Evolutionary conservation across 2,888 invertebrate genomes (phyloP), one percentile per base, ranked within the genome.

Genomic region (Proisotoma minuta): DNA sequence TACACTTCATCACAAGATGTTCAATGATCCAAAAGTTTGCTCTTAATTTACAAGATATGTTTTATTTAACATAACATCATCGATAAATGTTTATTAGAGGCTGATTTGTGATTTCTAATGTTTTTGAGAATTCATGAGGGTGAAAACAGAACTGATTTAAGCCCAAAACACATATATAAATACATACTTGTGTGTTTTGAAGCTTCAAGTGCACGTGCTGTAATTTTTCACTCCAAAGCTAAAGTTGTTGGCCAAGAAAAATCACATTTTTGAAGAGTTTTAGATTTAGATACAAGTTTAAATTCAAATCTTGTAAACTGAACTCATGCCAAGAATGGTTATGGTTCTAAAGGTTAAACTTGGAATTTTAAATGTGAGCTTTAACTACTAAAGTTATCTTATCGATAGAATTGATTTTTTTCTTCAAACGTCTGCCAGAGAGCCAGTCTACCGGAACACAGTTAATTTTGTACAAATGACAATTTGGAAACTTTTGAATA

Each of bases 131-230:
- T n/a, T n/a, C n/a, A n/a, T n/a, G n/a, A n/a, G n/a, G n/a, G n/a
- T n/a, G n/a, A n/a, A n/a, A n/a, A n/a, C n/a, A n/a, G n/a, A n/a
- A n/a, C n/a, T n/a, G n/a, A n/a, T n/a, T n/a, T n/a, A n/a, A n/a
- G n/a, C n/a, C n/a, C n/a, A n/a, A n/a, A n/a, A n/a, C n/a, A n/a
- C n/a, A n/a, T n/a, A n/a, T n/a, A n/a, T n/a, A n/a, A n/a, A n/a
- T n/a, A n/a, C n/a, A n/a, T n/a, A n/a, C 20, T 51, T 27, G 5
- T n/a, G 28, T 56, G 56, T 56, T 43, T 34, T 54, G 39, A 39
- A 49, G 61, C 61, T 61, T 61, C 56, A 57, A 57, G 50, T 61
- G 61, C 61, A 61, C 61, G 61, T 61, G 61, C 61, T 57, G 57
- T 61, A 56, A 61, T 61, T 61, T 61, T 57, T 61, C 61, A 61